Percentiles rank a stretch among this genome's conserved stretches.
Evolutionary conservation across 2,113 vertebrate genomes (phyloP).

Genomic region (Pseudopipra pipra): DNA sequence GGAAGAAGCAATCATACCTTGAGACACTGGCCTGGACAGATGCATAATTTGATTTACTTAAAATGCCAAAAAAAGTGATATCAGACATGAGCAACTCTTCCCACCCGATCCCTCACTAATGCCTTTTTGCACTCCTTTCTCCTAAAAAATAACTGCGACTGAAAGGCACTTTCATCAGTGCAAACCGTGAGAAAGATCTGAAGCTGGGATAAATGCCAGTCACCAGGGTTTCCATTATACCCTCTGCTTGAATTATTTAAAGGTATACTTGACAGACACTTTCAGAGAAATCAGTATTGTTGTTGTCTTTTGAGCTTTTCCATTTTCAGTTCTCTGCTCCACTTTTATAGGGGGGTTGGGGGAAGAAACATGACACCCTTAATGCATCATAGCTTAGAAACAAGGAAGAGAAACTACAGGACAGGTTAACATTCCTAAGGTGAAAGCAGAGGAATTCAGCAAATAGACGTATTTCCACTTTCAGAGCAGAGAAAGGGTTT

Average conservation of each 20-base stretch:
- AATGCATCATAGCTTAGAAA: background rate
- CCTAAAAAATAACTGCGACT: background rate
- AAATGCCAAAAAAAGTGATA: background rate
- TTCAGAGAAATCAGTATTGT: background rate
- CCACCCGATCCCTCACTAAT: background rate
- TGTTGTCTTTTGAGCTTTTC: background rate
- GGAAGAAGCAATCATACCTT: background rate
- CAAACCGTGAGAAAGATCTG: constrained; percentile 15
- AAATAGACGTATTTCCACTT: background rate
- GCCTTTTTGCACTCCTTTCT: accelerated
- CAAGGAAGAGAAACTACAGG: background rate
- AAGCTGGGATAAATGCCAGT: background rate
- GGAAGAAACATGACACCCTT: background rate
- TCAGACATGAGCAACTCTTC: background rate
- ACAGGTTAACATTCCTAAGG: background rate
- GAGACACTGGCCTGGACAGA: background rate
- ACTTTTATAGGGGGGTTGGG: accelerated
- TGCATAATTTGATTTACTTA: background rate
- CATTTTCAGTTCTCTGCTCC: background rate
- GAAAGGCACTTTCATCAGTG: background rate
- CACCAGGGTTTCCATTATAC: background rate
- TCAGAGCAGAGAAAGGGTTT: background rate
- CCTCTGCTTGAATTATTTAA: background rate
- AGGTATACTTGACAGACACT: background rate
- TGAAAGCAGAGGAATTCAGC: background rate